Base-by-base conservation (phyloP, 2,113 vertebrate species). In the Neodontobutis hainanensis region DNA sequence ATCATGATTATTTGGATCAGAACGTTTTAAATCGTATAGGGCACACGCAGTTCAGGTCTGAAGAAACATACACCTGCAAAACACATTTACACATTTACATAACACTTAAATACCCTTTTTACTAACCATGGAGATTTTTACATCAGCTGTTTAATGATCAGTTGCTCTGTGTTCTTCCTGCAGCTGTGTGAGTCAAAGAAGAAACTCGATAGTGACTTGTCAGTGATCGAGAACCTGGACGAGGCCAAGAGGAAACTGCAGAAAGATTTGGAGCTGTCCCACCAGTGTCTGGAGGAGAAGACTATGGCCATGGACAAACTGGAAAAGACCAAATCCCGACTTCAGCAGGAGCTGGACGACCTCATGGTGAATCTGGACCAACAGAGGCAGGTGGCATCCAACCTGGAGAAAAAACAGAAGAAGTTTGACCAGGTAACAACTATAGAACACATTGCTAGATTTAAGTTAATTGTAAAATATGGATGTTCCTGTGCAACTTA, bases 341-440 rank as follows among this genome's bases (percentile, higher is more conserved):
- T 99, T 55, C 97, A 99, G 90, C 97, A 99, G 75, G 97, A 99
- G 85, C 93, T 99, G 12, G 97, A 99, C 11, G 97, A 99, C 85
- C 89, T 98, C 68, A 93, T 93, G 50, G 96, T 99, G 40, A 96
- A 99, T 62, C 91, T 99, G 75, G 97, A 99, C 77, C 96, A 98
- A 65, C 97, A 99, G 78, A 94, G 97, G 58, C 97, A 99, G 87
- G 96, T 96, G 0, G 96, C 97, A 51, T 98, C 96, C 50, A 99
- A 94, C 91, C 67, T 99, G 81, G 97, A 99, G 88, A 99, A 99
- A 79, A 99, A 99, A 77, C 97, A 99, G 91, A 99, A 99, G 89
- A 99, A 98, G 82, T 99, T 99, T 51, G 97, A 99, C 75, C 97
- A 99, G 95, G 97, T 98, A 87, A 40, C 36, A 2, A 4, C 1